These are phyloP conservation scores for Mastigias papua DNA, from an alignment of 30 jellyfish, hydroid and myxozoan genomes.

Conservation along the genomic window DNA sequence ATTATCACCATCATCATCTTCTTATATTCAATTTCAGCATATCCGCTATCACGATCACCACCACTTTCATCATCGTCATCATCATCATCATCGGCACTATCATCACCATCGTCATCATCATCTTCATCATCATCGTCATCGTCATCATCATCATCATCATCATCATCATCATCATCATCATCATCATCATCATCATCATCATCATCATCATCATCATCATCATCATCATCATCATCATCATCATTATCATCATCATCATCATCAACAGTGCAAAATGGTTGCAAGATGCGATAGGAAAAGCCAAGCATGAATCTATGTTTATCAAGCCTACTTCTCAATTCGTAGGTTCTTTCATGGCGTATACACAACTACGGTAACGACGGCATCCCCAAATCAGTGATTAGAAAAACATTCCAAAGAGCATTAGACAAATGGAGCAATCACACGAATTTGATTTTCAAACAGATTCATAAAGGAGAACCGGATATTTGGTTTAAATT, in stretches of 20 bases:
- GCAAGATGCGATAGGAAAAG: no score
- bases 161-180: background rate
- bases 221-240: background rate
- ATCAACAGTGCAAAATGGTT: background rate
- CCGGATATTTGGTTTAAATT: slow-evolving; percentile 93
- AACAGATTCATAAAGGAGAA: slow-evolving; percentile 43
- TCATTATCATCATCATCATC: background rate
- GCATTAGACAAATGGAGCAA: slow-evolving; percentile 89
- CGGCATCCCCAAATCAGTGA: slow-evolving; percentile 65
- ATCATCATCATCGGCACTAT: background rate
- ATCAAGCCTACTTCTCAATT: no score
- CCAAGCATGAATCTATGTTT: no score
- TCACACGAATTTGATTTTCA: slow-evolving; percentile 76
- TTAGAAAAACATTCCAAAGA: slow-evolving; percentile 65
- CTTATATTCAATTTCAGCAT: background rate
- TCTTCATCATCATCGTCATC: background rate
- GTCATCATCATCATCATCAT: background rate
- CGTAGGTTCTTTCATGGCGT: slow-evolving; percentile 92
- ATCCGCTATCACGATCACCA: background rate
- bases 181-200: background rate
- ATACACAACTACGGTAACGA: slow-evolving; percentile 86
- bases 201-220: background rate
- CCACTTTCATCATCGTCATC: background rate
- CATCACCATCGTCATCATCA: background rate
- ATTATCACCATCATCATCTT: background rate